Conservation (phyloP, 2,797 vertebrate genomes). For the Sciurus carolinensis region DNA sequence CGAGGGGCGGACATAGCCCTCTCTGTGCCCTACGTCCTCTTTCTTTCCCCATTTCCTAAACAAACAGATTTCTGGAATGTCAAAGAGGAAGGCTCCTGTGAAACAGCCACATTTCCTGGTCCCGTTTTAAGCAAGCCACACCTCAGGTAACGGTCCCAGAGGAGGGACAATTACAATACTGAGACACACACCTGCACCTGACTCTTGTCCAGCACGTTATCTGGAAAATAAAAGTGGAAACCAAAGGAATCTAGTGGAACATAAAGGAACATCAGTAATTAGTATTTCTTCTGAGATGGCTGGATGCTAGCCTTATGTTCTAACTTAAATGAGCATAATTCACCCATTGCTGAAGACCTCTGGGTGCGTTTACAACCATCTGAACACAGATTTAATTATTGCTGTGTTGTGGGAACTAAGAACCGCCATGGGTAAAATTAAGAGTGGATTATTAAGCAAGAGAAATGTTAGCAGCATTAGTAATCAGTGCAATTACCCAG, state of each 20-base stretch:
- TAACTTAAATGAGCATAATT: conserved; percentile 71
- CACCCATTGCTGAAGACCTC: conserved; percentile 71
- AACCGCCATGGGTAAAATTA: conserved; percentile 75
- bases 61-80: neutral
- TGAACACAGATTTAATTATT: conserved; percentile 75
- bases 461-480: conserved; percentile 70
- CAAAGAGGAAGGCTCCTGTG: neutral
- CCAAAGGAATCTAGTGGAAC: neutral
- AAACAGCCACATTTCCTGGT: neutral
- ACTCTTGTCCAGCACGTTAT: neutral
- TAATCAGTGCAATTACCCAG: conserved; percentile 56
- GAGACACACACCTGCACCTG: neutral
- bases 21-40: neutral
- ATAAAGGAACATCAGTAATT: neutral
- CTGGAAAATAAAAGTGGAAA: neutral
- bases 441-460: conserved; percentile 78
- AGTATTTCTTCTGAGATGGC: conserved; percentile 58
- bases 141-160: neutral
- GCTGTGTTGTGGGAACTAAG: conserved; percentile 70
- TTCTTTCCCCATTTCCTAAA: neutral
- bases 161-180: fast-evolving
- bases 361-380: conserved; percentile 69
- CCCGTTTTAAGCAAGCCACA: neutral
- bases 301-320: conserved; percentile 39
- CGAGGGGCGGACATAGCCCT: neutral